Conservation (phyloP, 2,888 invertebrate species). For the Helleia helle region DNA sequence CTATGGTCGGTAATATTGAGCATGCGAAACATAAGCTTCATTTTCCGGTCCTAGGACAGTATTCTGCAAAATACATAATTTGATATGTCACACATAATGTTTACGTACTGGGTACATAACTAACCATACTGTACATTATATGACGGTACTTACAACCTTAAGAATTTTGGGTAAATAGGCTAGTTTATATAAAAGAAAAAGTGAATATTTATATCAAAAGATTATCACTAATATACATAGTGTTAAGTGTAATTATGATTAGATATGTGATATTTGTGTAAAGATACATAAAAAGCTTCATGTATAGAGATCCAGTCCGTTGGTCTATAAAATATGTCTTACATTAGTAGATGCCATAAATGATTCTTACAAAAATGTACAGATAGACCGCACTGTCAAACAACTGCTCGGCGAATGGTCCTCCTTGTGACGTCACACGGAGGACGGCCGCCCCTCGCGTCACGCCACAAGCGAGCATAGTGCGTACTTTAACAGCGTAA, state of each 20-base stretch:
- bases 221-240: conserved; percentile 57
- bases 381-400: conserved; percentile 30
- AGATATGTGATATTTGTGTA: conserved; percentile 69
- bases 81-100: conserved; percentile 68
- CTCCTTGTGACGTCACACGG: too few species aligned
- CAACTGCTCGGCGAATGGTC: too few species aligned
- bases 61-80: conserved; percentile 39
- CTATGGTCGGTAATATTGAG: conserved; percentile 39
- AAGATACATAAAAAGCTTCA: conserved; percentile 53
- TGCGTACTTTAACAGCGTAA: neutral
- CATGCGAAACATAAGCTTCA: conserved; percentile 30
- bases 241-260: conserved; percentile 52
- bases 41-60: conserved; percentile 18
- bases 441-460: too few species aligned
- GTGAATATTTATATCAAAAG: conserved; percentile 71
- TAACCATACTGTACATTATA: conserved; percentile 58
- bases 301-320: conserved; percentile 41
- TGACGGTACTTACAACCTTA: conserved; percentile 60
- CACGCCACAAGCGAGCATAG: too few species aligned
- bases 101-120: conserved; percentile 62
- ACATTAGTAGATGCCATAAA: conserved; percentile 22
- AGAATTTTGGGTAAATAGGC: conserved; percentile 50
- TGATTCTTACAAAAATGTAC: conserved; percentile 14
- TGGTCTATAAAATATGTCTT: conserved; percentile 61
- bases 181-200: conserved; percentile 60